Evolutionary conservation across 2,888 invertebrate species (phyloP), one percentile per base, ranked within the genome.

Genomic region (Brassicogethes aeneus): DNA sequence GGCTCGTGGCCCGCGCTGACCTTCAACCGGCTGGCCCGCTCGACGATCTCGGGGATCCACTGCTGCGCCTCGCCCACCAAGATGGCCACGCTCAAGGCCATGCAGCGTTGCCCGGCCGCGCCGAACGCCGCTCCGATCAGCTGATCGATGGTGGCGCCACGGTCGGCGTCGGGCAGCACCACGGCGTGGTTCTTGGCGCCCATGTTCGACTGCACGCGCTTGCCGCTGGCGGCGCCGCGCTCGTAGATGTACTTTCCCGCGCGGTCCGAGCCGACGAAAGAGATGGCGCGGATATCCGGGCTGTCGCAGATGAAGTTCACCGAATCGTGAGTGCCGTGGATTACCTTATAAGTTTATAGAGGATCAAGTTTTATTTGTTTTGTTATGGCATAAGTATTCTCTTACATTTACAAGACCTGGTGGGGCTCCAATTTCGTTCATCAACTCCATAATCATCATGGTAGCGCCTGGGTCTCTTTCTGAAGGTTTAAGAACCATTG

Each of bases 101-200:
- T 99, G 66, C 99, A 99, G 32, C 99, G 77, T 69, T 99, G 99
- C 0, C 99, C 99, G 32, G 99, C 99, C 3, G 99, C 99, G 0
- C 99, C 99, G 69, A 99, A 99, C 0, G 95, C 96, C 1, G 99
- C 99, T 0, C 97, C 69, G 12, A 53, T 47, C n/a, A 60, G 35
- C 32, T 95, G 93, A 63, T 96, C 96, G 17, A 99, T 72, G 0
- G 94, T 92, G 58, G 91, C 85, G 59, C 94, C 94, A 67, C 96
- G 97, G 70, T 96, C 95, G 1, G 97, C 97, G 68, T 99, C 99
- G 1, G 94, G 86, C 79, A 99, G 80, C 31, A 99, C 79, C 10
- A 99, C 84, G 32, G 96, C 97, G 66, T 99, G 99, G 70, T 99
- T 99, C 70, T 99, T 99, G 2, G 99, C 99, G 8, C 97, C 97